Conservation (phyloP, 2,113 vertebrate species). For the Dicaeum eximium region DNA sequence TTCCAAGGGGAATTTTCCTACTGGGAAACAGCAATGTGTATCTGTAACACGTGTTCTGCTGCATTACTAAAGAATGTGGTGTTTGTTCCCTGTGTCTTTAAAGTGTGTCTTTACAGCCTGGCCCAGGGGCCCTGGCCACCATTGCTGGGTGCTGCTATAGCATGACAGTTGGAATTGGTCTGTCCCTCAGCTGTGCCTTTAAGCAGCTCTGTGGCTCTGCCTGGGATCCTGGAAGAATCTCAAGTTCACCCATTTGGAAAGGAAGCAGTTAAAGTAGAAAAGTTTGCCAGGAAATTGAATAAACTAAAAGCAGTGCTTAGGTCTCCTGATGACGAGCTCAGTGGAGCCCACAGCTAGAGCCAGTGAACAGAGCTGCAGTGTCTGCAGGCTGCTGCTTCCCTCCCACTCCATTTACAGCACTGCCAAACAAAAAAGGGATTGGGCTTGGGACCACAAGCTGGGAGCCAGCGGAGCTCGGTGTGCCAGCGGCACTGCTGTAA, state of each 20-base stretch:
- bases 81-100: background rate
- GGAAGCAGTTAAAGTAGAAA: conserved; percentile 30
- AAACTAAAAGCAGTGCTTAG: background rate
- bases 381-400: background rate
- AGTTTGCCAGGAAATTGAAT: conserved; percentile 50
- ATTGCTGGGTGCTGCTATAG: background rate
- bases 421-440: background rate
- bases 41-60: background rate
- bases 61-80: background rate
- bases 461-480: background rate
- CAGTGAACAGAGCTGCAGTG: conserved; percentile 3
- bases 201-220: background rate
- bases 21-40: background rate
- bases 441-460: background rate
- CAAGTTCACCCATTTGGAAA: background rate
- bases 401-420: conserved; percentile 1
- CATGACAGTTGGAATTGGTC: background rate
- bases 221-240: background rate
- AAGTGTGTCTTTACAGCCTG: background rate
- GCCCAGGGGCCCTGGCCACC: background rate
- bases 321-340: background rate
- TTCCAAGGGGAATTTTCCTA: background rate
- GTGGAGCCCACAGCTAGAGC: background rate
- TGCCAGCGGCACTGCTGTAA: conserved; percentile 27
- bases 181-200: background rate